These are phyloP conservation scores for Rhagium mordax DNA, from an alignment of 2,888 invertebrate genomes.

Conservation along the genomic window DNA sequence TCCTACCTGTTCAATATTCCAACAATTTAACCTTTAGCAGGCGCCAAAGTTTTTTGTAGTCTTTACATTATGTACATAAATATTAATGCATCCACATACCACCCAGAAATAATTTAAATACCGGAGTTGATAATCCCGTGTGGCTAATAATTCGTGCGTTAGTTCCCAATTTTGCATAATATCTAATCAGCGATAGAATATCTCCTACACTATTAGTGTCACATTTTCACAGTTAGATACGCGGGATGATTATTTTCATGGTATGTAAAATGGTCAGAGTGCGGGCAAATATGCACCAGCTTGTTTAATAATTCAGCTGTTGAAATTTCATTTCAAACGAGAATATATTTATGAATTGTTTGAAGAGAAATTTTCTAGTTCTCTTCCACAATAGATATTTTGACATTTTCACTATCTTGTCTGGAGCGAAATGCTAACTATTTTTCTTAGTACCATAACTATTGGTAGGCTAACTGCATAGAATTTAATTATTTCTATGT, in stretches of 20 bases:
- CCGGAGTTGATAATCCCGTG: neutral
- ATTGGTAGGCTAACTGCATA: no score
- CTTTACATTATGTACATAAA: neutral
- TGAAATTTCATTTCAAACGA: no score
- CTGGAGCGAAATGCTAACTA: no score
- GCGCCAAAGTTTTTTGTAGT: slow-evolving; percentile 20
- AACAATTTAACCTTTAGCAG: slow-evolving; percentile 8
- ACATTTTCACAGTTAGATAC: neutral
- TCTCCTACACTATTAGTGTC: neutral
- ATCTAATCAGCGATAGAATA: neutral
- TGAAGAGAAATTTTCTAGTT: no score
- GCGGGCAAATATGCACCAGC: neutral
- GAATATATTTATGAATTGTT: no score
- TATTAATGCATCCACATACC: slow-evolving; percentile 4
- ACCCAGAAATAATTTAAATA: neutral
- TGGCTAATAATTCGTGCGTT: neutral
- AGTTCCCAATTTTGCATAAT: neutral
- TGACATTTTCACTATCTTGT: no score
- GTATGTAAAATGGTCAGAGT: neutral
- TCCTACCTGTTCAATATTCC: neutral
- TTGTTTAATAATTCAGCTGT: no score
- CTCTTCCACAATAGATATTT: no score
- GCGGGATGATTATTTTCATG: neutral
- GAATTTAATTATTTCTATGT: no score
- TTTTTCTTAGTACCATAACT: no score